These are phyloP conservation scores for Malachius bipustulatus DNA, from an alignment of 2,888 invertebrate genomes.

Conservation along the genomic window DNA sequence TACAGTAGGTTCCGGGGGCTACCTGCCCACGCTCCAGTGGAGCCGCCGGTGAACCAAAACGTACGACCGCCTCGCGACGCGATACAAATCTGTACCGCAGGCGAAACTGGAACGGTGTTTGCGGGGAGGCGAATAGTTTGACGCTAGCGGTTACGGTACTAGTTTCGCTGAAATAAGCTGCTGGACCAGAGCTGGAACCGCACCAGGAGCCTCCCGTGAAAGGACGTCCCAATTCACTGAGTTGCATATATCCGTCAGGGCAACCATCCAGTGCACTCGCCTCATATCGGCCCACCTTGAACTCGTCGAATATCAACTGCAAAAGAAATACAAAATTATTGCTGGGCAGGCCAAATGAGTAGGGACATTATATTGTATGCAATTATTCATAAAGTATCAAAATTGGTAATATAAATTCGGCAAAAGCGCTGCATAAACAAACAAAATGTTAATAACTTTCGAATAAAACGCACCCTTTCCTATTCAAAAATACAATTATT, in stretches of 20 bases:
- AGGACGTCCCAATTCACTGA: slow-evolving; percentile 74
- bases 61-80: slow-evolving; percentile 64
- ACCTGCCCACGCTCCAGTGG: slow-evolving; percentile 75
- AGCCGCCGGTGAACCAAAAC: slow-evolving; percentile 63
- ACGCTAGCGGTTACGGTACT: slow-evolving; percentile 79
- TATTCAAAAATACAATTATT: too few species aligned
- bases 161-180: slow-evolving; percentile 82
- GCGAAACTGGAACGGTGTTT: slow-evolving; percentile 67
- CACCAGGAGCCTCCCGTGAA: slow-evolving; percentile 88
- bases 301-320: slow-evolving; percentile 75
- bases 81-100: slow-evolving; percentile 73
- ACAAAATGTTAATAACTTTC: too few species aligned
- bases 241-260: slow-evolving; percentile 79
- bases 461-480: too few species aligned
- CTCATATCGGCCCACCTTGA: slow-evolving; percentile 75
- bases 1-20: slow-evolving; percentile 51
- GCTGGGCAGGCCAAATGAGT: too few species aligned
- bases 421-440: too few species aligned
- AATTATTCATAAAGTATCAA: too few species aligned
- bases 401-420: too few species aligned
- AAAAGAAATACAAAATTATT: slow-evolving; percentile 25
- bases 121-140: slow-evolving; percentile 59
- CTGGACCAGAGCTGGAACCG: slow-evolving; percentile 66
- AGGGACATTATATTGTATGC: too few species aligned
- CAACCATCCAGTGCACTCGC: slow-evolving; percentile 63